Conservation (phyloP, 2,888 invertebrate genomes). For the Caenorhabditis japonica region DNA sequence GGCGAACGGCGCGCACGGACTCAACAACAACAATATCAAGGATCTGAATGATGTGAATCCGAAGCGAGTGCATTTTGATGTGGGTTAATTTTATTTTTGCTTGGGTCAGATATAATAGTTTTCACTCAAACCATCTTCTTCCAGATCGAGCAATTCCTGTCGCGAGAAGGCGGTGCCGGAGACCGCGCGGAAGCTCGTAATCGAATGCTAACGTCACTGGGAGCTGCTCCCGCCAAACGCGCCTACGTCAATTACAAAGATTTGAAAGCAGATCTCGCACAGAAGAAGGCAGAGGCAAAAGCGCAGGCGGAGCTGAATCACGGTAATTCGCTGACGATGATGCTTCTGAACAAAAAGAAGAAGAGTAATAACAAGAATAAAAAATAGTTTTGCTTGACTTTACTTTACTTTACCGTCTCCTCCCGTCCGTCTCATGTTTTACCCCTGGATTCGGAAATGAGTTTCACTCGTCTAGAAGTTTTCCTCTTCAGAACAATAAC, state of each 20-base stretch:
- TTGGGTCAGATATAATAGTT: too few species aligned
- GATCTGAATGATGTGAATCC: slow-evolving; percentile 56
- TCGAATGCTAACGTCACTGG: slow-evolving; percentile 60
- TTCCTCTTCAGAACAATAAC: not conserved
- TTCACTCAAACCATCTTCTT: too few species aligned
- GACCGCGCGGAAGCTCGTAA: slow-evolving; percentile 55
- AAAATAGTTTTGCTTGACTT: too few species aligned
- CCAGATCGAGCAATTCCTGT: slow-evolving; percentile 61
- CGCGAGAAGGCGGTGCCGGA: slow-evolving; percentile 49
- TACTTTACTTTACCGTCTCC: too few species aligned
- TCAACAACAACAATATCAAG: slow-evolving; percentile 48
- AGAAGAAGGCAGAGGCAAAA: slow-evolving; percentile 45
- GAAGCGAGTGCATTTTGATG: slow-evolving; percentile 68
- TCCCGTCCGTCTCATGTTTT: too few species aligned
- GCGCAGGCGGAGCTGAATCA: slow-evolving; percentile 43
- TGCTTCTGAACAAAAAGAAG: slow-evolving; percentile 40
- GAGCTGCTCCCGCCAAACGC: slow-evolving; percentile 62
- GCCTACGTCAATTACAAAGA: slow-evolving; percentile 62
- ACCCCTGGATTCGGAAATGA: not conserved
- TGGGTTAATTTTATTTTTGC: too few species aligned
- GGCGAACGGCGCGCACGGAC: slow-evolving; percentile 23
- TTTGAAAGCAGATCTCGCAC: slow-evolving; percentile 52
- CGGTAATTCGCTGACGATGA: slow-evolving; percentile 34
- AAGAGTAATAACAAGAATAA: slow-evolving; percentile 27
- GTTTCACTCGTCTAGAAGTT: slow-evolving; percentile 16